Base-by-base conservation (phyloP, 2,888 invertebrate genomes). In the Drosophila monieri region DNA sequence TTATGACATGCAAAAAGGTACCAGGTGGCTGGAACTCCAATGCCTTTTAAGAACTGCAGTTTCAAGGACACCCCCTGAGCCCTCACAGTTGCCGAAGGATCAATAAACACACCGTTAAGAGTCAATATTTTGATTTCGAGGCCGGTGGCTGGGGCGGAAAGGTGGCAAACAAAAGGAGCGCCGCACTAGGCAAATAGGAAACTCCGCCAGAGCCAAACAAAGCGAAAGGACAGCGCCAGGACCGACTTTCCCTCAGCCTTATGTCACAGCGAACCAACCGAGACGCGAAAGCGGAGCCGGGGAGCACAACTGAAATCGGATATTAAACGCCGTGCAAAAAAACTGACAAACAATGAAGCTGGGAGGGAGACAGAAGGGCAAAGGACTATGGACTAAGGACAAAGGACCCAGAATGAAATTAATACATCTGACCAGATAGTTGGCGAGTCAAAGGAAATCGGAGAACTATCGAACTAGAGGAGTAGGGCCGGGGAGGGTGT, bases 251-350 rank as follows among this genome's bases (percentile, higher is more conserved):
- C 62, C 55, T 43, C 65, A 15, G 52, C 85, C 77, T 80, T 86
- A 86, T 84, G 80, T 86, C 84, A 86, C 77, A 85, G 77, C 77
- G 84, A 80, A 84, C 80, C 79, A 80, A 83, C 80, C 77, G 51
- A 68, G 44, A 49, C 12, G 25, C 23, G 27, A 47, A 35, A n/a
- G n/a, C 14, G 37, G 56, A 39, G 37, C 48, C 65, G 62, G 54
- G 52, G 39, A 52, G 48, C 69, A 77, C 75, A 78, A 75, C 76
- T 88, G 84, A 85, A 88, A 85, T 85, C 80, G 84, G 84, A 85
- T 85, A 85, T 88, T 88, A 88, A 87, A 84, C 76, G 84, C 76
- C 72, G 77, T 73, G 81, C 79, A 84, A 73, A 75, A 72, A 77
- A 58, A 68, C 62, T 46, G 25, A 44, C 48, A 58, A 59, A 70